Evolutionary conservation across 2,888 invertebrate species (phyloP).

Genomic region (Serrognathus titanus): DNA sequence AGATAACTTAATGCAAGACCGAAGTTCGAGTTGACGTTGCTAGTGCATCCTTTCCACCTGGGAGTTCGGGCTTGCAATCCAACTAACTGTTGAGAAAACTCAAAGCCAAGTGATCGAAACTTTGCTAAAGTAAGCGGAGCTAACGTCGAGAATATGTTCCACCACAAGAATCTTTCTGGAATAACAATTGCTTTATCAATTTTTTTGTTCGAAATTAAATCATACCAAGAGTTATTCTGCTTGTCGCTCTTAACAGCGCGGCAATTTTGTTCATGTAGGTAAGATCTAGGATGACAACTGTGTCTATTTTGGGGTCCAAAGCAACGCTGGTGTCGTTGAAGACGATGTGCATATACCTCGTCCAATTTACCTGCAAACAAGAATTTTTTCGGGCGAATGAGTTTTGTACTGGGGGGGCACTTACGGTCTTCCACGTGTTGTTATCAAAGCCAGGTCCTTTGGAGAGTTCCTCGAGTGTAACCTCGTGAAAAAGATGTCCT

Average conservation of each 20-base stretch:
- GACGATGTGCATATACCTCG: conserved; percentile 55
- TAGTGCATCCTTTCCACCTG: conserved; percentile 62
- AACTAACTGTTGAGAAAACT: conserved; percentile 63
- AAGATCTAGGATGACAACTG: conserved; percentile 64
- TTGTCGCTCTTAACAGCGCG: conserved; percentile 53
- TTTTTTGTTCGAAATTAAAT: conserved; percentile 2
- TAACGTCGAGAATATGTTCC: conserved; percentile 65
- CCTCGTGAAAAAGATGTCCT: conserved; percentile 62
- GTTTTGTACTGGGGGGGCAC: neutral
- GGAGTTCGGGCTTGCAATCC: conserved; percentile 63
- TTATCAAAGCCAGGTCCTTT: conserved; percentile 45
- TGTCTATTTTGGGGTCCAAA: conserved; percentile 49
- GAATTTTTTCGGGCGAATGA: neutral
- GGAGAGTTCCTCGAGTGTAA: conserved; percentile 55
- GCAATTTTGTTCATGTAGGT: conserved; percentile 62
- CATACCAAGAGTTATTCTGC: conserved; percentile 56
- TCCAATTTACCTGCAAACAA: conserved; percentile 61
- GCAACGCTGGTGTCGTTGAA: conserved; percentile 58
- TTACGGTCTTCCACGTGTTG: conserved; percentile 53
- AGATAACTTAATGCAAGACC: conserved; percentile 64
- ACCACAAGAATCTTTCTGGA: conserved; percentile 68
- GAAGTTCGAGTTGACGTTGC: conserved; percentile 63
- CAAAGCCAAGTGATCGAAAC: conserved; percentile 61
- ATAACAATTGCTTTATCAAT: conserved; percentile 23
- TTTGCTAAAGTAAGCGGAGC: conserved; percentile 58